Evolutionary conservation across 1,140 invertebrate species (phyloP), one percentile per base, ranked within the genome.

Genomic region (Kradibia gibbosae): DNA sequence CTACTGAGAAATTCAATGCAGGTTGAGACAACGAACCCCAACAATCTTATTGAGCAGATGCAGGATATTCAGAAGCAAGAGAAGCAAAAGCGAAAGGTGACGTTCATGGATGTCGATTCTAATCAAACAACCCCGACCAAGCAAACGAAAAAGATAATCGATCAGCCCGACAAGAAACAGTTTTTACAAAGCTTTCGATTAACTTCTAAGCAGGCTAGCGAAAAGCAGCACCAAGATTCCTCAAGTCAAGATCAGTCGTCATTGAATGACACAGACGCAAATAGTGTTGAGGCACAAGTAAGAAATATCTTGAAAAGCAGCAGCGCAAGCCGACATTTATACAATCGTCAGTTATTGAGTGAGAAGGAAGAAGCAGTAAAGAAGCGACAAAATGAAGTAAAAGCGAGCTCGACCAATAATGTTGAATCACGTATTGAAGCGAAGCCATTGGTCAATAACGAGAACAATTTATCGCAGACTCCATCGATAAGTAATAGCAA

Each of bases 111-210:
- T 25, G 81, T 77, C n/a, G 13, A 60, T 13, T 84, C 86, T 31
- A 82, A 50, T 7, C 86, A 85, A 25, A 85, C 85, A 25, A 84
- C 50, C 7, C 48, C 83, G 36, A 5, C 77, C 0, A 89, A 89
- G 22, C 65, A 75, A 20, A 13, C 78, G 0, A 88, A 87, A 22
- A 86, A 85, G 45, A 36, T 83, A 0, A 82, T 82, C 0, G 89
- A 90, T 5, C 85, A 86, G 17, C 83, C 84, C 8, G 88, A 87
- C 1, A 90, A 90, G 17, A 90, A 89, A 39, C 86, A 89, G 22
- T 89, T 90, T 20, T 78, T 90, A 2, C 88, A 90, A 8, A 81
- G 86, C 60, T 89, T 90, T 28, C 85, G 89, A 10, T 75, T 90
- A 7, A 83, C 88, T 3, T 86, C 89, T 8, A 88, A 85, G 13